These are phyloP conservation scores for Mormyrus iriodes DNA, from an alignment of 2,113 vertebrate species.

Conservation along the genomic window DNA sequence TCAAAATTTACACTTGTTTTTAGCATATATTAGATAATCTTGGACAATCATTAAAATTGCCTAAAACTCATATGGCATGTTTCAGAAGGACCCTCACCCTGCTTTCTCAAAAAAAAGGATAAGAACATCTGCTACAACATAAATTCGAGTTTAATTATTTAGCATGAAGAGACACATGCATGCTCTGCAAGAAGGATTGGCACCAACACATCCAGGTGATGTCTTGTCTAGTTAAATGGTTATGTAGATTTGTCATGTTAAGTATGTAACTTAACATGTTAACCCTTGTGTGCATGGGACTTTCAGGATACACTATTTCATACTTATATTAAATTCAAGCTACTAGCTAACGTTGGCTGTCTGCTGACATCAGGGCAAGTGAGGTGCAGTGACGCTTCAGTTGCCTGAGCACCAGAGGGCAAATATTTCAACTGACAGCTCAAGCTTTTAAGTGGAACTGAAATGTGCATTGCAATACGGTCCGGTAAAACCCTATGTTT, in stretches of 20 bases:
- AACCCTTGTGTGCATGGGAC: no score
- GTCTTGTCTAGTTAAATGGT: background rate
- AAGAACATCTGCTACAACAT: background rate
- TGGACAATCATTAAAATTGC: no score
- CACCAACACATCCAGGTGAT: background rate
- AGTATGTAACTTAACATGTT: background rate
- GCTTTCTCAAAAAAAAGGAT: no score
- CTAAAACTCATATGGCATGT: background rate
- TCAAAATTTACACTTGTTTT: no score
- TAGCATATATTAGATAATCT: no score
- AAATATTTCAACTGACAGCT: background rate
- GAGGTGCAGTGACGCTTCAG: background rate
- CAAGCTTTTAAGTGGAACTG: background rate
- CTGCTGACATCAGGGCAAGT: background rate
- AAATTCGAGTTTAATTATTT: no score
- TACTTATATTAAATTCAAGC: background rate
- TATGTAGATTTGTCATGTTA: background rate
- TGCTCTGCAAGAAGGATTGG: background rate
- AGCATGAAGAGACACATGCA: background rate
- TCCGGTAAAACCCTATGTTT: background rate
- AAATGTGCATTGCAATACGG: background rate
- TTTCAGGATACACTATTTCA: background rate
- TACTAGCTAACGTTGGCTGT: background rate
- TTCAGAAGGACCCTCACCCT: background rate
- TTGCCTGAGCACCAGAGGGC: background rate